Evolutionary conservation across 2,113 vertebrate species (phyloP), one percentile per base, ranked within the genome.

Genomic region (Catharus minimus): DNA sequence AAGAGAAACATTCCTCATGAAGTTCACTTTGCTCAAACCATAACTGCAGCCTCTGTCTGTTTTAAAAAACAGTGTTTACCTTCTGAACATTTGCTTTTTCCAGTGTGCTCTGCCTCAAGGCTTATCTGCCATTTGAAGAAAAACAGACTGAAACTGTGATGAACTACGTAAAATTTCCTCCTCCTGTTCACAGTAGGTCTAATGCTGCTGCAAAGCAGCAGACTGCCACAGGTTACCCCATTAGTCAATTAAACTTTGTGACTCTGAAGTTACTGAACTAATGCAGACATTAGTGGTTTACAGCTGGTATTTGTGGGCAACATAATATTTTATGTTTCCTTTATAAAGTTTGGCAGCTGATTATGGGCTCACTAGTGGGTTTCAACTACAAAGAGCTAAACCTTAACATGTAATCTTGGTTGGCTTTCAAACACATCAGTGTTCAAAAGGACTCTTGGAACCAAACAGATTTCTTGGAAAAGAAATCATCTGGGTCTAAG

Each of bases 301-400:
- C 62, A 84, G 88, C 69, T 82, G 86, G 88, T 88, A 86, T 93
- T 95, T 96, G 95, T 76, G 90, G 93, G 93, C 81, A 93, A 60
- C 83, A 32, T 94, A 95, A 84, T 82, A 90, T 90, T 94, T 95
- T 92, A 95, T 68, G n/a, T 69, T 95, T 96, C 94, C 90, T 90
- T 92, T 73, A 90, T 93, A 90, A 95, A 94, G 81, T 62, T 79
- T 82, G 81, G 84, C 78, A 89, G 92, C 80, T 93, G 90, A 94
- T 92, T 92, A 88, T 66, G 58, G 75, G 71, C 78, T 90, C 55
- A 49, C 86, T 66, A 86, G 89, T 58, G 62, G 71, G 86, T 93
- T 96, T 92, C 78, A 90, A 84, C 78, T 87, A 89, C 90, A 91
- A 85, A 93, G 94, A 85, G 39, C 77, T 87, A 66, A 90, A 89